Evolutionary conservation across 1,140 invertebrate genomes (phyloP).

Genomic region (Trachymyrmex septentrionalis): DNA sequence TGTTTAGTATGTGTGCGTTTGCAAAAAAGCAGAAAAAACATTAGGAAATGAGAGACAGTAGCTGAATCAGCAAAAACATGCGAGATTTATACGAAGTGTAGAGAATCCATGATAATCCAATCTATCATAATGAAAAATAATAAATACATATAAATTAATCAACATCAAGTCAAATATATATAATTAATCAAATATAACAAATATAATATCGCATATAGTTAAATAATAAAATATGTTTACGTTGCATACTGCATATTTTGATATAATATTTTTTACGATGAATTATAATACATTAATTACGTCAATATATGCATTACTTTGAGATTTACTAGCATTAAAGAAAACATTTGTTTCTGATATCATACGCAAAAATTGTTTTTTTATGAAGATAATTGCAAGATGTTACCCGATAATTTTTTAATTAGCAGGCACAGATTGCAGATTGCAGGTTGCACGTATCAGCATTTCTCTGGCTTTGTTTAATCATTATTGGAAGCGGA

Average conservation of each 20-base stretch:
- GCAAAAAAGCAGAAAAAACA: constrained; percentile 15
- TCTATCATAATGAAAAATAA: neutral
- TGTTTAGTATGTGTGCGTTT: neutral
- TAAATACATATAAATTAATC: constrained; percentile 5
- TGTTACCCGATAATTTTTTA: neutral
- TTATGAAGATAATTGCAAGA: neutral
- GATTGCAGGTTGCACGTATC: neutral
- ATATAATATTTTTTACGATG: neutral
- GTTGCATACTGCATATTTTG: neutral
- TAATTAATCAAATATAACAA: neutral
- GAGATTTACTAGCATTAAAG: neutral
- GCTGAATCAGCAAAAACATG: neutral
- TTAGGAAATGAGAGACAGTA: neutral
- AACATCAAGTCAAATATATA: neutral
- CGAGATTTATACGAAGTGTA: neutral
- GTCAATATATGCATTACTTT: neutral
- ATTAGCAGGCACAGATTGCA: neutral
- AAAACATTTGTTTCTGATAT: neutral
- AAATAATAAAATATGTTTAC: too few species aligned
- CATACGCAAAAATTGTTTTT: neutral
- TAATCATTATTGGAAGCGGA: constrained; percentile 48
- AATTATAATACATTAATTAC: neutral
- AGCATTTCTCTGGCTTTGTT: neutral
- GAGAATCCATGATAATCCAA: constrained; percentile 31
- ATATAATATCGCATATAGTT: too few species aligned